phyloP scores from a whole-genome alignment of 1,140 invertebrate genomes.

The Trichoplusia ni region DNA sequence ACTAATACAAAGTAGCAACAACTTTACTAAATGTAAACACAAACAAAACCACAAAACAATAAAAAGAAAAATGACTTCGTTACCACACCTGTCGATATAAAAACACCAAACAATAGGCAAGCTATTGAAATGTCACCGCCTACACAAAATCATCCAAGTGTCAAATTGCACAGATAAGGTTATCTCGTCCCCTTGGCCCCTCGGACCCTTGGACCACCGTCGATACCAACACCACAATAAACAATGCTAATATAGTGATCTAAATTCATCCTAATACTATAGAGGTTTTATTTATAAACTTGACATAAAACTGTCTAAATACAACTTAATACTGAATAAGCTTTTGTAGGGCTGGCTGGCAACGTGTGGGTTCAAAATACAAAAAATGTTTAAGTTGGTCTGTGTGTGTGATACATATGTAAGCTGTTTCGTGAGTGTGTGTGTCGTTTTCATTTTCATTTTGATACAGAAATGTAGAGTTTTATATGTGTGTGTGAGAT shows the following conservation, averaged over 20 bases:
- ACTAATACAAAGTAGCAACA: too few species aligned
- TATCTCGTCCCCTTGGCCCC: constrained; percentile 24
- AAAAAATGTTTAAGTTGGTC: neutral
- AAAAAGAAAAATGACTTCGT: neutral
- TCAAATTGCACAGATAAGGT: constrained; percentile 26
- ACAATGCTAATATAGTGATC: constrained; percentile 61
- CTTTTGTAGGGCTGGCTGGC: constrained; percentile 3
- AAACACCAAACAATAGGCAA: constrained; percentile 6
- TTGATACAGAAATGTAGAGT: too few species aligned
- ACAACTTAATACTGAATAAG: constrained; percentile 25
- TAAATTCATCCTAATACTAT: constrained; percentile 53
- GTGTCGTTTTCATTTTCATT: too few species aligned
- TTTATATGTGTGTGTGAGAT: too few species aligned
- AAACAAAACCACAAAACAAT: neutral
- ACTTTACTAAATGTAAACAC: too few species aligned
- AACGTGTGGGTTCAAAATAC: constrained; percentile 17
- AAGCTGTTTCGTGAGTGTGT: too few species aligned
- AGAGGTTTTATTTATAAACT: constrained; percentile 26
- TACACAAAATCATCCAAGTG: constrained; percentile 25
- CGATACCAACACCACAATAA: constrained; percentile 38
- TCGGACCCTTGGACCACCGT: constrained; percentile 22
- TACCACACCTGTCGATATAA: neutral
- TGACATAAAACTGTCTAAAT: constrained; percentile 30
- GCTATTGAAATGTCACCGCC: constrained; percentile 20
- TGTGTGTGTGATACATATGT: constrained; percentile 4